Evolutionary conservation across 2,797 vertebrate genomes (phyloP).

Genomic region (Zalophus californianus): DNA sequence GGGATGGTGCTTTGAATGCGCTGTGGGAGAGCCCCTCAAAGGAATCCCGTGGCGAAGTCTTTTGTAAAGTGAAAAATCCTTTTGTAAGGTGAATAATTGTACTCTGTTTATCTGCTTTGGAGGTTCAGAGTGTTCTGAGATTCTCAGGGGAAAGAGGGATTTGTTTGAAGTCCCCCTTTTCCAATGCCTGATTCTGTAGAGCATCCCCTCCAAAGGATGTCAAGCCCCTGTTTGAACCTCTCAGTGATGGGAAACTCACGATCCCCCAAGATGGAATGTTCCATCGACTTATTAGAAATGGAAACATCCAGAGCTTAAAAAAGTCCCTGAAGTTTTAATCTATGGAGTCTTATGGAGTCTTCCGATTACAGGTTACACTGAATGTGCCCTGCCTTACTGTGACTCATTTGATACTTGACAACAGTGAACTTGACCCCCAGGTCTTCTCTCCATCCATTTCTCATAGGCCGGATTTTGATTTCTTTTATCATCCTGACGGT

Average conservation of each 20-base stretch:
- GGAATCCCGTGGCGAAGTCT: slow-evolving; percentile 53
- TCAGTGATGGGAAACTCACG: neutral
- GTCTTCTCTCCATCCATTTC: neutral
- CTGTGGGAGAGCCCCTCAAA: slow-evolving; percentile 54
- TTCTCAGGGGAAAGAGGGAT: slow-evolving; percentile 46
- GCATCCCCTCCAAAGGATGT: neutral
- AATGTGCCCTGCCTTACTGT: neutral
- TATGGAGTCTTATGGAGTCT: neutral
- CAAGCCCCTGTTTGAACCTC: neutral
- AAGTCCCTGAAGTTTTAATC: neutral
- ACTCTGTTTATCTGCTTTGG: slow-evolving; percentile 55
- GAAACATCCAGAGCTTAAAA: neutral
- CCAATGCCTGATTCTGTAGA: neutral
- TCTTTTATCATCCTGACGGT: neutral
- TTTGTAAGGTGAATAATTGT: slow-evolving; percentile 70
- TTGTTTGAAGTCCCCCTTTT: slow-evolving; percentile 46
- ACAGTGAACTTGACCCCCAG: neutral
- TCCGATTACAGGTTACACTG: neutral
- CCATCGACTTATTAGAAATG: neutral
- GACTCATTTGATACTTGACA: neutral
- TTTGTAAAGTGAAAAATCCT: slow-evolving; percentile 74
- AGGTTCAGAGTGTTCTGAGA: slow-evolving; percentile 51
- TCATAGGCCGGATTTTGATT: neutral
- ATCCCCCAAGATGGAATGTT: neutral
- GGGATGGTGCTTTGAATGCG: slow-evolving; percentile 24